A percentile compares a stretch with the other conserved stretches of the same genome.
Evolutionary conservation across 2,797 vertebrate genomes (phyloP).

Genomic region (Typhlichthys eigenmanni): DNA sequence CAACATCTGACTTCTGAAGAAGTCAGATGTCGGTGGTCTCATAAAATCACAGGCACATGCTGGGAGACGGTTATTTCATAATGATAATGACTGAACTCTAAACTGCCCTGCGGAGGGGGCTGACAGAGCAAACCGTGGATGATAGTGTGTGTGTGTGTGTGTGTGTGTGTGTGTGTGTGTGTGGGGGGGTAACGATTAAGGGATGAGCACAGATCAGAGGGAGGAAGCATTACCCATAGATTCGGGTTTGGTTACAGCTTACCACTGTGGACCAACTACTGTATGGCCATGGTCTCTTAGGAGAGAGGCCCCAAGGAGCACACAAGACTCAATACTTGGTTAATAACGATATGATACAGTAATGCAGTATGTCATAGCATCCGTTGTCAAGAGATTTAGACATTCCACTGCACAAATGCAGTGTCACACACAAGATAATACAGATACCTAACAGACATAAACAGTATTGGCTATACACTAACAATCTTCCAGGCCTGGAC

Average conservation of each 20-base stretch:
- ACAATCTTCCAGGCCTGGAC: too few species aligned
- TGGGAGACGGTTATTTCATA: constrained; percentile 67
- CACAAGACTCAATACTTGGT: too few species aligned
- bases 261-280: constrained; percentile 9
- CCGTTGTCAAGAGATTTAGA: too few species aligned
- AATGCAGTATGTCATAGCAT: too few species aligned
- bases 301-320: too few species aligned
- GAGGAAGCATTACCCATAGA: constrained; percentile 45
- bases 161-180: constrained; percentile 26
- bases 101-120: constrained; percentile 56
- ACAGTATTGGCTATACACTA: too few species aligned
- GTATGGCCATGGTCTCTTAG: too few species aligned
- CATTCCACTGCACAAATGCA: too few species aligned
- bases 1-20: constrained; percentile 31
- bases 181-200: constrained; percentile 18
- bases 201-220: constrained; percentile 49
- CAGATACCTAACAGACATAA: too few species aligned
- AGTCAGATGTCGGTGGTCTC: constrained; percentile 64
- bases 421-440: too few species aligned
- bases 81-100: constrained; percentile 69
- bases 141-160: constrained; percentile 24
- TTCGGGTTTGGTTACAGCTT: constrained; percentile 33
- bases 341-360: too few species aligned
- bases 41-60: constrained; percentile 67
- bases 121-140: constrained; percentile 66